phyloP scores from a whole-genome alignment of 2,888 invertebrate genomes.

The Cetonia aurata region DNA sequence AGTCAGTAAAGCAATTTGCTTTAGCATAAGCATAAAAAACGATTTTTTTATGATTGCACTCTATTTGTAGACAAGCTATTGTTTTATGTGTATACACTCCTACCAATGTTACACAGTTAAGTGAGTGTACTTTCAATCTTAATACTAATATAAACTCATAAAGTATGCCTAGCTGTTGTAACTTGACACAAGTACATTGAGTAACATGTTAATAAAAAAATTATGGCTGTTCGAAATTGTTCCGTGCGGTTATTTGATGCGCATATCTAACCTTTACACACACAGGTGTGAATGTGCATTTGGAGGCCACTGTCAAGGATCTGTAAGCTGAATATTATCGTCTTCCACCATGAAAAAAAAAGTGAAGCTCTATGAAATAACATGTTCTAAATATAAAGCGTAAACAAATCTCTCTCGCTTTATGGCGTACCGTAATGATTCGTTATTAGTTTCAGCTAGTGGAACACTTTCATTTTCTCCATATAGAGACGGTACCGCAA shows the following conservation, averaged over 20 bases:
- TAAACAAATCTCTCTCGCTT: constrained; percentile 26
- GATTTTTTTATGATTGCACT: too few relatives aligned
- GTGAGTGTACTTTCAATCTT: too few relatives aligned
- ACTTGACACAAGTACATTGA: background rate
- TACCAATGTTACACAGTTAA: too few relatives aligned
- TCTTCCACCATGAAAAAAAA: background rate
- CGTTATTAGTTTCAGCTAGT: constrained; percentile 5
- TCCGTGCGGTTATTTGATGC: background rate
- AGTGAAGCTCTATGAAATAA: background rate
- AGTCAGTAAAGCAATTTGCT: too few relatives aligned
- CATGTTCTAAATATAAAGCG: background rate
- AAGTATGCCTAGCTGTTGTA: too few relatives aligned
- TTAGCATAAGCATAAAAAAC: too few relatives aligned
- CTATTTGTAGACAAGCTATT: too few relatives aligned
- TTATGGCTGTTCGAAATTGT: constrained; percentile 1
- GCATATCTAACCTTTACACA: background rate
- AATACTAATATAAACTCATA: too few relatives aligned
- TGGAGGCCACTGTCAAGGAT: constrained; percentile 31
- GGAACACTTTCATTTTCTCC: constrained; percentile 37
- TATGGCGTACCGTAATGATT: constrained; percentile 10
- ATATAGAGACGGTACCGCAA: constrained; percentile 16
- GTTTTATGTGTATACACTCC: too few relatives aligned
- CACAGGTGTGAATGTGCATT: constrained; percentile 16
- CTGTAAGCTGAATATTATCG: constrained; percentile 5
- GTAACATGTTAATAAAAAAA: background rate